Percentiles rank a stretch among this genome's conserved stretches.
Evolutionary conservation across 2,797 vertebrate species (phyloP).

Genomic region (Chaenodraco wilsoni): DNA sequence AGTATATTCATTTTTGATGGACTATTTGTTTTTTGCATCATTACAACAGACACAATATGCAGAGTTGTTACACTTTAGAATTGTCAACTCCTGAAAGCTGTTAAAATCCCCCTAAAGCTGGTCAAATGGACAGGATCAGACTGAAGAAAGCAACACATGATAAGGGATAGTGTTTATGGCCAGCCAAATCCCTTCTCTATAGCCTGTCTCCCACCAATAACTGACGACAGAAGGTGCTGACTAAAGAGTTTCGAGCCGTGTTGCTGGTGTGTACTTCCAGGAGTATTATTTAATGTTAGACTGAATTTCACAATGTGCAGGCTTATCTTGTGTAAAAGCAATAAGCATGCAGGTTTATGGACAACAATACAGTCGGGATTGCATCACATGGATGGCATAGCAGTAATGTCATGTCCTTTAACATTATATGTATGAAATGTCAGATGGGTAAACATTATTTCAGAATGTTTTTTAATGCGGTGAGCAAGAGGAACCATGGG

Average conservation of each 20-base stretch:
- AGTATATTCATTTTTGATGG: constrained; percentile 9
- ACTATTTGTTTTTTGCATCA: neutral
- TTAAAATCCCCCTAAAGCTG: constrained; percentile 4
- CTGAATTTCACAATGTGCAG: constrained; percentile 30
- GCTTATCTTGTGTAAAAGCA: constrained; percentile 4
- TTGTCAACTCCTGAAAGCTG: constrained; percentile 24
- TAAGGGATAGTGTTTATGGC: constrained; percentile 33
- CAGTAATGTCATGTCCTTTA: neutral
- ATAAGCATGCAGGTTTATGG: neutral
- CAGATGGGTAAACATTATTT: constrained; percentile 4
- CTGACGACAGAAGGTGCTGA: constrained; percentile 43
- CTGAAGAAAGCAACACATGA: constrained; percentile 14
- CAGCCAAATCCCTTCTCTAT: constrained; percentile 15
- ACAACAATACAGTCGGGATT: constrained; percentile 10
- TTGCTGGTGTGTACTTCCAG: constrained; percentile 16
- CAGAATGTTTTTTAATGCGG: neutral
- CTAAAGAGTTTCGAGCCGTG: constrained; percentile 31
- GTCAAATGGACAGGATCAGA: constrained; percentile 6
- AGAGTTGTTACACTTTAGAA: neutral
- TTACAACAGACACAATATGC: neutral
- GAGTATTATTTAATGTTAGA: constrained; percentile 33
- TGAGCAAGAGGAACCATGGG: neutral
- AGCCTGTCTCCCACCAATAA: constrained; percentile 17
- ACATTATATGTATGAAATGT: constrained; percentile 11
- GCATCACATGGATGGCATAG: neutral